Evolutionary conservation across 2,113 vertebrate genomes (phyloP).

Genomic region (Leucosticte australis): DNA sequence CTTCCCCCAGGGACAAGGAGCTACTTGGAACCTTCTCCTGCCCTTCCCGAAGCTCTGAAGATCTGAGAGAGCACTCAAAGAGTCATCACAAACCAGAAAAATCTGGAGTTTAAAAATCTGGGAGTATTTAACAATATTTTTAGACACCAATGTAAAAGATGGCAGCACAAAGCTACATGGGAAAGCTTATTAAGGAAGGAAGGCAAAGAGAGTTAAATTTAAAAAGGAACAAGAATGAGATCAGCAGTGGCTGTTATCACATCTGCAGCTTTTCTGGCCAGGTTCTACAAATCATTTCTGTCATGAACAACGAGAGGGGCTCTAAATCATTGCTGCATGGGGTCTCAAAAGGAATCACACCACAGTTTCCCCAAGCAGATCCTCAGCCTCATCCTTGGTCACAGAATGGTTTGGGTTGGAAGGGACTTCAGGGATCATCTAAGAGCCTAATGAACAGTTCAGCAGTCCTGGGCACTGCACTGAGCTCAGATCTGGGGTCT

Average conservation of each 20-base stretch:
- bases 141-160: not conserved
- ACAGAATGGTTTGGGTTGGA: not conserved
- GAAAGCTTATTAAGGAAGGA: not conserved
- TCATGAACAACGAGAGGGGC: accelerated
- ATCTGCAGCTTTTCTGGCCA: not conserved
- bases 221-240: not conserved
- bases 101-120: not conserved
- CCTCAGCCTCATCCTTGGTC: not conserved
- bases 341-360: not conserved
- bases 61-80: not conserved
- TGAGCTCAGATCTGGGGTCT: not conserved
- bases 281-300: not conserved
- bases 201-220: not conserved
- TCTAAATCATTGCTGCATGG: not conserved
- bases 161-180: not conserved
- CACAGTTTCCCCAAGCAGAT: not conserved
- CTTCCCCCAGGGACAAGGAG: not conserved
- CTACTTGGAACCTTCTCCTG: not conserved
- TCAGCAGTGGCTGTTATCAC: not conserved
- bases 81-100: not conserved
- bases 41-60: not conserved
- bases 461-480: not conserved
- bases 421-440: not conserved
- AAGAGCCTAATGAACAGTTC: not conserved
- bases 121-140: not conserved